Base-by-base conservation (phyloP, 2,113 vertebrate species). In the Erinaceus europaeus region DNA sequence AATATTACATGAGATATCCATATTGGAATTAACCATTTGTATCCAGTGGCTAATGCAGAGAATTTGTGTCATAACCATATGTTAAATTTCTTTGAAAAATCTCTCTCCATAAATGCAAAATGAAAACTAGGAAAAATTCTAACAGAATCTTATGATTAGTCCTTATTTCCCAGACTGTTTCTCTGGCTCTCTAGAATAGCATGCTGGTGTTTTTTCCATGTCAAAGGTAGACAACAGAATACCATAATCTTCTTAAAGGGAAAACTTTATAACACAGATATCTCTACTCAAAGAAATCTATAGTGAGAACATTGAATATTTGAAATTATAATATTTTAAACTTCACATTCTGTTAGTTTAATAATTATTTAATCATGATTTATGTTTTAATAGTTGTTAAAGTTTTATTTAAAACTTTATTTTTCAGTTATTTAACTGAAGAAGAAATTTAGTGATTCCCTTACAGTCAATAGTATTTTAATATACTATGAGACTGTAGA, bases 1-100 rank as follows among this genome's bases (percentile, higher is more conserved):
- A 38, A 44, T 65, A 46, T 46, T n/a, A 71, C 17, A 79, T 40
- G 17, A 75, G 84, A 87, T 79, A 38, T 38, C 64, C 69, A 59
- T 29, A 50, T 13, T 46, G 18, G 57, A 29, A 34, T 10, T 50
- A 84, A 48, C 6, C 32, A 44, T 11, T 44, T 50, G 15, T 4
- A 32, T 14, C 1, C 23, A 73, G 8, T 62, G 14, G 2, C 1
- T 27, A 69, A 13, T n/a, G 17, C 15, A 76, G 20, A 71, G 6
- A 25, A 2, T 17, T 11, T 59, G 14, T 52, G 48, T 20, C 34
- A 38, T 75, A 40, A 68, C 13, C 11, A 21, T 5, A 81, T 55
- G 27, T 12, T 20, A 79, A 20, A 55, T n/a, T 65, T 69, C 29
- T 34, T 52, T 7, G 25, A 9, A 32, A 5, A 62, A 74, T 83